A percentile compares a stretch with the other conserved stretches of the same genome.
Conservation (phyloP, 2,797 vertebrate species). For the Ispidina lecontei region DNA sequence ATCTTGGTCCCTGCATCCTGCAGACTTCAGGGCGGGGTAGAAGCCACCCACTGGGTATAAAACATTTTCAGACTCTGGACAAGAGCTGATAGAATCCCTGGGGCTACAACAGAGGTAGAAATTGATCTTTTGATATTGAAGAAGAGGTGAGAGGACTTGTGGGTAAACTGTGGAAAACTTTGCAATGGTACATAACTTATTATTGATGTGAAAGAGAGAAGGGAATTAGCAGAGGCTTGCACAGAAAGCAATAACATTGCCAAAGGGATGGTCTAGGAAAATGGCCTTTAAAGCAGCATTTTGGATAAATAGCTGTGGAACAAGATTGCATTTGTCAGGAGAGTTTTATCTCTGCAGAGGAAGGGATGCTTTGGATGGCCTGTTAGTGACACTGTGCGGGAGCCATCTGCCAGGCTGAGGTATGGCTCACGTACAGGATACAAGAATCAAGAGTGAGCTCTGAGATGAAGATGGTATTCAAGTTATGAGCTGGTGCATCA, state of each 20-base stretch:
- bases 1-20: neutral
- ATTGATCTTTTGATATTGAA: conserved; percentile 29
- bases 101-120: neutral
- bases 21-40: neutral
- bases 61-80: neutral
- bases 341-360: conserved; percentile 40
- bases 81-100: neutral
- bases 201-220: conserved; percentile 1
- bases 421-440: neutral
- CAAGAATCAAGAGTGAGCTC: neutral
- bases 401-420: neutral
- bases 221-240: neutral
- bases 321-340: conserved; percentile 37
- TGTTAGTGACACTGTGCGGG: neutral
- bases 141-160: conserved; percentile 8
- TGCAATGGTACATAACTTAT: neutral
- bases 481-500: neutral
- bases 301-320: conserved; percentile 6
- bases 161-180: neutral
- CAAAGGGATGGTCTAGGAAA: neutral
- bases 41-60: neutral
- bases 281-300: neutral
- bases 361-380: neutral
- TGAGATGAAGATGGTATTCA: neutral
- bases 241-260: conserved; percentile 10